Percentiles rank a stretch among this genome's conserved stretches.
Conservation (phyloP, 1,140 invertebrate genomes). For the Tetragnatha versicolor region DNA sequence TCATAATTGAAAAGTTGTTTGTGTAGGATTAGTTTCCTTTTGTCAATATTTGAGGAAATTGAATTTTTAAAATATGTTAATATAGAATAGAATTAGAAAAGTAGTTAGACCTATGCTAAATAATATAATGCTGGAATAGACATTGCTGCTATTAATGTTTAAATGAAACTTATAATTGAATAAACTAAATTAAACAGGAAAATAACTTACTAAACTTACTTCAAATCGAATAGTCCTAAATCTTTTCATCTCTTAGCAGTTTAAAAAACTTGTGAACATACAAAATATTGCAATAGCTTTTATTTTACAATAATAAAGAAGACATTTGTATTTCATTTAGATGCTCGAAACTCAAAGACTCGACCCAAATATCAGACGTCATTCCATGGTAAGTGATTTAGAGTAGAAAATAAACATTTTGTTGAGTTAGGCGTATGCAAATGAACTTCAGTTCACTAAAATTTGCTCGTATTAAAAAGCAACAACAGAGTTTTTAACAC, state of each 20-base stretch:
- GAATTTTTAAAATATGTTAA: too few species aligned
- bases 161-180: neutral
- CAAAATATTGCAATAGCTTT: neutral
- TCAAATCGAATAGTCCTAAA: neutral
- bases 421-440: too few species aligned
- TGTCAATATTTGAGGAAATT: too few species aligned
- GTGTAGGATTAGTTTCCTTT: too few species aligned
- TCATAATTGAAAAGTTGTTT: too few species aligned
- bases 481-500: too few species aligned
- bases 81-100: too few species aligned
- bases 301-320: neutral
- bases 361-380: conserved; percentile 38
- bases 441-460: neutral
- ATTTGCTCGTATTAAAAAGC: too few species aligned
- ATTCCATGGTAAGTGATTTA: conserved; percentile 42
- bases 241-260: neutral
- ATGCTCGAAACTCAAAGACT: conserved; percentile 50
- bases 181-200: neutral
- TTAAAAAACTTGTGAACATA: neutral
- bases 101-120: too few species aligned
- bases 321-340: conserved; percentile 23
- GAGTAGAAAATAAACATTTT: too few species aligned
- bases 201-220: neutral
- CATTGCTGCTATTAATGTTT: too few species aligned
- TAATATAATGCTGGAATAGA: too few species aligned